phyloP scores from a whole-genome alignment of 2,888 invertebrate species.

The Artemia sinica region DNA sequence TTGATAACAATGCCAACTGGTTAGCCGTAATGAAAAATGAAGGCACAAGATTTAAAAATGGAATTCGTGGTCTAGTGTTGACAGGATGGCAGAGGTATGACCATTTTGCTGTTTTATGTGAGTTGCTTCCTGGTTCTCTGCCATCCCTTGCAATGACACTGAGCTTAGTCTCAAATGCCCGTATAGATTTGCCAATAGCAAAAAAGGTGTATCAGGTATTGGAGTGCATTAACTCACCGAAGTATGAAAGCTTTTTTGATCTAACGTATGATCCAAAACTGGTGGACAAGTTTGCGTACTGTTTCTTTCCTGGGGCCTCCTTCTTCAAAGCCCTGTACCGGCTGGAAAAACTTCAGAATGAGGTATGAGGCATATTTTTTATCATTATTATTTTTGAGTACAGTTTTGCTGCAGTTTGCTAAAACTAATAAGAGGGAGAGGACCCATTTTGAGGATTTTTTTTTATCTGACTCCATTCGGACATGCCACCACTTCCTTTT shows the following conservation, averaged over 20 bases:
- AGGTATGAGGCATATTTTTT: not conserved
- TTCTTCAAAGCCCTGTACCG: slow-evolving; percentile 33
- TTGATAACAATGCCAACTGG: slow-evolving; percentile 53
- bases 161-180: slow-evolving; percentile 32
- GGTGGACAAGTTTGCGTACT: slow-evolving; percentile 43
- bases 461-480: no score
- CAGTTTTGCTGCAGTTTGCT: no score
- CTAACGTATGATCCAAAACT: slow-evolving; percentile 43
- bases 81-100: slow-evolving; percentile 49
- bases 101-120: slow-evolving; percentile 50
- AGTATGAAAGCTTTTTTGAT: slow-evolving; percentile 26
- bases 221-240: slow-evolving; percentile 15
- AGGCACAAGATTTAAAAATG: slow-evolving; percentile 36
- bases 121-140: slow-evolving; percentile 45
- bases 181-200: slow-evolving; percentile 19
- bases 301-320: slow-evolving; percentile 45
- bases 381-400: no score
- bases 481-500: no score
- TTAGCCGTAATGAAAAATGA: slow-evolving; percentile 43
- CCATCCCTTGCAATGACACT: slow-evolving; percentile 46
- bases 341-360: slow-evolving; percentile 15
- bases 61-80: slow-evolving; percentile 38
- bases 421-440: no score
- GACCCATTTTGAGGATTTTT: no score
- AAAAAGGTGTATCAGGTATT: slow-evolving; percentile 21